phyloP scores from a whole-genome alignment of 2,888 invertebrate species.

The Philaethria dido region DNA sequence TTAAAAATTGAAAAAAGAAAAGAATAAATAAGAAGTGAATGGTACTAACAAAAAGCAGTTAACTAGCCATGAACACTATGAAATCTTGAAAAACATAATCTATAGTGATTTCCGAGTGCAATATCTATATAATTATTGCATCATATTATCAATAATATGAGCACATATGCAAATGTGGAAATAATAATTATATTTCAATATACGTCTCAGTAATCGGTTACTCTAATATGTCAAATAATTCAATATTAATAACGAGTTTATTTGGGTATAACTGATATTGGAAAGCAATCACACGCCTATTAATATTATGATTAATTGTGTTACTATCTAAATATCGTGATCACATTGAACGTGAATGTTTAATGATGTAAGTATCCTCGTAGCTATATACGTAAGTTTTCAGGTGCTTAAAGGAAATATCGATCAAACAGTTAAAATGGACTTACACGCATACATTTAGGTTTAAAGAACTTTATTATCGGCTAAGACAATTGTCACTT shows the following conservation, averaged over 20 bases:
- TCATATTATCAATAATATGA: neutral
- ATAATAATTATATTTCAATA: slow-evolving; percentile 9
- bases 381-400: slow-evolving; percentile 3
- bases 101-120: too few relatives aligned
- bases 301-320: slow-evolving; percentile 26
- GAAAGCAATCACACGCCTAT: slow-evolving; percentile 23
- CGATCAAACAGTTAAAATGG: neutral
- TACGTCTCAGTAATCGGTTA: slow-evolving; percentile 10
- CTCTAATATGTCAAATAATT: slow-evolving; percentile 25
- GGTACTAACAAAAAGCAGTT: too few relatives aligned
- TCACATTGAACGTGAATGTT: slow-evolving; percentile 12
- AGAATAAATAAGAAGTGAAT: too few relatives aligned
- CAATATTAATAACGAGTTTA: slow-evolving; percentile 37
- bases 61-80: too few relatives aligned
- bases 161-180: neutral
- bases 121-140: neutral
- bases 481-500: too few relatives aligned
- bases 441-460: neutral
- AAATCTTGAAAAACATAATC: too few relatives aligned
- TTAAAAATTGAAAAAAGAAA: too few relatives aligned
- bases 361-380: slow-evolving; percentile 4
- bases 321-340: slow-evolving; percentile 22
- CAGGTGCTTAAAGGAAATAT: neutral
- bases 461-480: too few relatives aligned
- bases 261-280: slow-evolving; percentile 26